These are phyloP conservation scores for Paradoxurus hermaphroditus DNA, from an alignment of 2,113 vertebrate species.

Conservation along the genomic window DNA sequence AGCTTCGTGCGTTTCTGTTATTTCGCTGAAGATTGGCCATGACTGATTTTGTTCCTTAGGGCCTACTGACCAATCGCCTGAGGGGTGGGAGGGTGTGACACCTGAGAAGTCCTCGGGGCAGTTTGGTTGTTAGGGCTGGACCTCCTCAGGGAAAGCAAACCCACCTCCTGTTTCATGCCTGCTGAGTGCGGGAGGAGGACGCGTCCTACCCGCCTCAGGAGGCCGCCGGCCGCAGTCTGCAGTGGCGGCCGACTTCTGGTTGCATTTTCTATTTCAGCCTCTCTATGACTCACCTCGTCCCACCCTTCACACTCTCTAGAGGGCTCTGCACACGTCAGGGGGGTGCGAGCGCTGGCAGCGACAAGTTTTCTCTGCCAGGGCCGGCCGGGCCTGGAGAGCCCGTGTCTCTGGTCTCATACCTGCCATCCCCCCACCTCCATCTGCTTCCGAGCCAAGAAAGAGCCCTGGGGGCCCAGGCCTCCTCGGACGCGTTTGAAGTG, in stretches of 20 bases:
- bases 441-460: background rate
- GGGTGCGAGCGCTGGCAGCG: background rate
- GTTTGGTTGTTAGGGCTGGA: background rate
- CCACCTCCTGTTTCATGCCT: background rate
- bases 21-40: background rate
- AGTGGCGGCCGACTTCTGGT: background rate
- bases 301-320: background rate
- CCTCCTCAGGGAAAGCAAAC: background rate
- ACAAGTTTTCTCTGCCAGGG: background rate
- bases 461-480: background rate
- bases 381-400: background rate
- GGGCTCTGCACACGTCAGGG: background rate
- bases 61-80: background rate
- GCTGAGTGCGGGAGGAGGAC: background rate
- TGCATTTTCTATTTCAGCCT: background rate
- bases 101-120: background rate
- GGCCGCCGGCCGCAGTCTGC: rapidly evolving
- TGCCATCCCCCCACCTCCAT: background rate
- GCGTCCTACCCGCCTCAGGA: background rate
- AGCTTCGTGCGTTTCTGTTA: background rate
- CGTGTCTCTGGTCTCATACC: background rate
- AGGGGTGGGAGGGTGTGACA: too few species aligned
- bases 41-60: rapidly evolving
- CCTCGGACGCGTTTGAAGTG: background rate
- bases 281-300: background rate